These are phyloP conservation scores for Beroe ovata DNA, from an alignment of 37 sponge, comb jelly and placozoan species.

Conservation along the genomic window DNA sequence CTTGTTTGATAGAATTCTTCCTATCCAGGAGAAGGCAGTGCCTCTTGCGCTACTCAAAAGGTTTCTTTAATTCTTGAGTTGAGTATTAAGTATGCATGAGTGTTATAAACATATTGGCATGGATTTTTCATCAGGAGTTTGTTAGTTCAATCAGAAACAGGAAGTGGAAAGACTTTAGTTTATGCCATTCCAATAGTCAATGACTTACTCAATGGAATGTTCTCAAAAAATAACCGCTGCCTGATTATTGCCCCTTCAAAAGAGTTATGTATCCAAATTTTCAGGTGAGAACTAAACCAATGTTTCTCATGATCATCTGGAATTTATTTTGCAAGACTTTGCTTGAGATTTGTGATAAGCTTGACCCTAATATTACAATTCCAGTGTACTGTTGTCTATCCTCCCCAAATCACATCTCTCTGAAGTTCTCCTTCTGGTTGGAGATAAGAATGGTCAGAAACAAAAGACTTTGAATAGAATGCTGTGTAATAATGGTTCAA, in stretches of 20 bases:
- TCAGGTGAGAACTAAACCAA: not conserved
- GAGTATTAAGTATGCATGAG: not conserved
- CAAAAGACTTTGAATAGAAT: not conserved
- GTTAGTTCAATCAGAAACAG: slow-evolving; percentile 28
- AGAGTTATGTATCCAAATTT: slow-evolving; percentile 17
- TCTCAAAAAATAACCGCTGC: not conserved
- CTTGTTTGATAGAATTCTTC: not conserved
- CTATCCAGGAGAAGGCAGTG: slow-evolving; percentile 17
- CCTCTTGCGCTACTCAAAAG: not conserved
- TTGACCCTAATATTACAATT: too few relatives aligned
- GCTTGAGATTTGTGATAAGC: too few relatives aligned
- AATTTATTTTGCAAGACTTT: too few relatives aligned
- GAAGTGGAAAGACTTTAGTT: slow-evolving; percentile 38
- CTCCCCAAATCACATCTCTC: not conserved
- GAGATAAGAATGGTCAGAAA: not conserved
- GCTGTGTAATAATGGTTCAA: not conserved
- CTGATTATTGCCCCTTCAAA: slow-evolving; percentile 25
- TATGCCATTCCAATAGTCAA: slow-evolving; percentile 44
- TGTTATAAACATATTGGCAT: too few relatives aligned
- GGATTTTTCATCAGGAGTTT: slow-evolving; percentile 35
- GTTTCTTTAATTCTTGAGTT: not conserved
- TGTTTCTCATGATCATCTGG: too few relatives aligned
- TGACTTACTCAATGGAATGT: not conserved
- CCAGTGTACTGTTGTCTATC: not conserved
- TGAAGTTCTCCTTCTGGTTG: not conserved